phyloP scores from a whole-genome alignment of 2,797 vertebrate genomes.

The Tragelaphus oryx region DNA sequence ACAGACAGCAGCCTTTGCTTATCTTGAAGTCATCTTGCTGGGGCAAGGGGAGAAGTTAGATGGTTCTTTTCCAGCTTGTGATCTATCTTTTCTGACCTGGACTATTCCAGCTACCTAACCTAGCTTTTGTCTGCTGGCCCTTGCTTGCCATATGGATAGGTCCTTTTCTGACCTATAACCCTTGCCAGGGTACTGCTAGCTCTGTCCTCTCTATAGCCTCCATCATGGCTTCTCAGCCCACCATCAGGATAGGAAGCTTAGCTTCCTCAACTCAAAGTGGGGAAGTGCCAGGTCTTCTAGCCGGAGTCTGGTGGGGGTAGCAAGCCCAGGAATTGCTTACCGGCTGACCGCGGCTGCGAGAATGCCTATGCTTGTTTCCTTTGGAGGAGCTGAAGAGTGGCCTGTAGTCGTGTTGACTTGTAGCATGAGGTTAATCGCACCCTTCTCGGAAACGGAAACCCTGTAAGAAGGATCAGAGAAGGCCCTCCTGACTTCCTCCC shows the following conservation, averaged over 20 bases:
- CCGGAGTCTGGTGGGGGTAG: not conserved
- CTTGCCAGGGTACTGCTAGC: not conserved
- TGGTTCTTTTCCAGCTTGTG: not conserved
- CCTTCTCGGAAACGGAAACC: slow-evolving; percentile 86
- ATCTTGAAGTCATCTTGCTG: not conserved
- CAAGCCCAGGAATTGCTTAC: slow-evolving; percentile 75
- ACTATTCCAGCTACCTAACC: not conserved
- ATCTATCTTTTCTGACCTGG: not conserved
- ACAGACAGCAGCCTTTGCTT: not conserved
- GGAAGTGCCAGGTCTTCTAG: not conserved
- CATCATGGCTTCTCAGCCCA: not conserved
- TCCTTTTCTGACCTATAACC: not conserved
- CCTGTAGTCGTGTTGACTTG: slow-evolving; percentile 86
- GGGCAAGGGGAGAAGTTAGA: not conserved
- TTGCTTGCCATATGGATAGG: not conserved
- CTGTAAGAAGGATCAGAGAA: slow-evolving; percentile 35
- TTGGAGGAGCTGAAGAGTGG: slow-evolving; percentile 91
- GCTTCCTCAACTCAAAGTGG: not conserved
- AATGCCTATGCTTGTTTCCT: slow-evolving; percentile 92
- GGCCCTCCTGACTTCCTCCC: not conserved
- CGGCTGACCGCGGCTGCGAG: slow-evolving; percentile 90
- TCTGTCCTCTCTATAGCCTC: not conserved
- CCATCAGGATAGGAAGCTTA: not conserved
- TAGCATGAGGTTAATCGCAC: slow-evolving; percentile 86
- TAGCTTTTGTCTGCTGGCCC: not conserved